Percentiles rank a stretch among this genome's conserved stretches.
Conservation (phyloP, 2,888 invertebrate species). For the Ferrisia virgata region DNA sequence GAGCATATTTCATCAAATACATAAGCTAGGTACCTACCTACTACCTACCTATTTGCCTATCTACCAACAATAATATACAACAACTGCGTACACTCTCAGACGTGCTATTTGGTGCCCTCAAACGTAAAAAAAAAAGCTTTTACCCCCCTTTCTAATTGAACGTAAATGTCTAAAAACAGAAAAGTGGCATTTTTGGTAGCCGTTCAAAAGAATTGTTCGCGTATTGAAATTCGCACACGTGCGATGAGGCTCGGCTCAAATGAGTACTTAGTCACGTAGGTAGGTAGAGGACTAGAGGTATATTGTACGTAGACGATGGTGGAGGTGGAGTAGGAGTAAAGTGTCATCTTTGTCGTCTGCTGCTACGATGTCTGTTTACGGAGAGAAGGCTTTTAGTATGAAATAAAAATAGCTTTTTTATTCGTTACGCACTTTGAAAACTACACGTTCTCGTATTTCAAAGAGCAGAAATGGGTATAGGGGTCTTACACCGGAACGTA, state of each 20-base stretch:
- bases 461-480: neutral
- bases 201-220: neutral
- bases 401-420: conserved; percentile 11
- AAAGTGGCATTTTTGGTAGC: neutral
- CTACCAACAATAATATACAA: too few species aligned
- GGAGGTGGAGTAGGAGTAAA: neutral
- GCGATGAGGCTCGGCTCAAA: neutral
- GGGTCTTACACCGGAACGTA: neutral
- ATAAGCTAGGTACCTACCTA: too few species aligned
- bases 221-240: conserved; percentile 9
- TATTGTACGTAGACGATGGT: too few species aligned
- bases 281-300: too few species aligned
- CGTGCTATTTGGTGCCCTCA: neutral
- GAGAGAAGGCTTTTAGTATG: neutral
- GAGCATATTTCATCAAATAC: neutral
- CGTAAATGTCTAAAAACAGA: neutral
- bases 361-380: neutral
- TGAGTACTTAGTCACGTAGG: conserved; percentile 7
- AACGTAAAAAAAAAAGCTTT: too few species aligned
- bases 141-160: neutral
- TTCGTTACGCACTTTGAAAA: conserved; percentile 4
- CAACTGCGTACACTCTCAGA: too few species aligned
- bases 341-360: neutral
- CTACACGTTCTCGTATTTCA: neutral
- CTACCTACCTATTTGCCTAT: too few species aligned